Evolutionary conservation across 2,888 invertebrate species (phyloP), one percentile per base, ranked within the genome.

Genomic region (Meganola albula): DNA sequence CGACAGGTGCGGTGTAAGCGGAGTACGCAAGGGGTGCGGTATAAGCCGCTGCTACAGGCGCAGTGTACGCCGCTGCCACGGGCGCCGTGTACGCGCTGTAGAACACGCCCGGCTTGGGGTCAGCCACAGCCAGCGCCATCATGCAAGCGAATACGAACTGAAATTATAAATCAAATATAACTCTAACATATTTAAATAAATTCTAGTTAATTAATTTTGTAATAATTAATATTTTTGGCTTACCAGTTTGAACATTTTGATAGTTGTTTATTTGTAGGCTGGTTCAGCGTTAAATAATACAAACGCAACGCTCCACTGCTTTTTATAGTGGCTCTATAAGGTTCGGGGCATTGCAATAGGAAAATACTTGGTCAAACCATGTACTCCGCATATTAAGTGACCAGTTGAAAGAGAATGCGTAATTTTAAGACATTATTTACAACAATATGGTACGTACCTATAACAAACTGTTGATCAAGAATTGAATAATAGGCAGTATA

Each of bases 121-220:
- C 44, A 12, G 53, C 48, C 24, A 74, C 69, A 22, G 80, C 86
- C 39, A 82, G 48, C 13, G 83, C 87, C 68, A 88, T 48, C 53
- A 88, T 63, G 53, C 85, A 88, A 27, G 78, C 70, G 63, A 88
- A 66, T 40, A 76, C 46, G 42, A 74, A 63, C 88, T 88, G 62
- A 6, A 59, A 74, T 54, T 36, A 40, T 39, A 52, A 34, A 23
- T n/a, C 2, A 28, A 0, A 1, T n/a, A n/a, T n/a, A n/a, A n/a
- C n/a, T n/a, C n/a, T n/a, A n/a, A n/a, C n/a, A n/a, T n/a, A n/a
- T n/a, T n/a, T n/a, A n/a, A n/a, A n/a, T n/a, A n/a, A n/a, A n/a
- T n/a, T 20, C 2, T n/a, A 20, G n/a, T 20, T 3, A 3, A 20
- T 20, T 16, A 16, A 16, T 16, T 16, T 5, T 16, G 16, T 16